These are phyloP conservation scores for Staurois parvus DNA, from an alignment of 2,797 vertebrate species.

Conservation along the genomic window DNA sequence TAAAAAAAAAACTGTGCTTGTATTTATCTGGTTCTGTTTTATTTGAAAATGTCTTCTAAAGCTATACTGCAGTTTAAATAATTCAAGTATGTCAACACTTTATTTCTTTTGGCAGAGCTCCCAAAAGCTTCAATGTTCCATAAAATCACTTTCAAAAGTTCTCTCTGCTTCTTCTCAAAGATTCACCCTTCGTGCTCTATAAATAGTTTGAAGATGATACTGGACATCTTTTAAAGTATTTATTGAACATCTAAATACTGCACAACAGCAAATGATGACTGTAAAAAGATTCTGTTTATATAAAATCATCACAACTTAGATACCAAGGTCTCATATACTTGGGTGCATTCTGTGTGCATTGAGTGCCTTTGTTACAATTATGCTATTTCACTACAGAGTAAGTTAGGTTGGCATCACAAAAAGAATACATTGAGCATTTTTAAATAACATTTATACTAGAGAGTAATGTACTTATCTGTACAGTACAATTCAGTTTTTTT, in stretches of 20 bases:
- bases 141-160: slow-evolving; percentile 51
- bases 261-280: not conserved
- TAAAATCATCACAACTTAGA: too few relatives aligned
- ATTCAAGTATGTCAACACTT: slow-evolving; percentile 57
- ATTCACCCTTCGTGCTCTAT: slow-evolving; percentile 16
- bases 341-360: too few relatives aligned
- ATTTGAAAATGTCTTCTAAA: slow-evolving; percentile 48
- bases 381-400: too few relatives aligned
- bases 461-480: too few relatives aligned
- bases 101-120: slow-evolving; percentile 48
- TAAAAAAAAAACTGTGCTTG: slow-evolving; percentile 26
- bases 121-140: slow-evolving; percentile 44
- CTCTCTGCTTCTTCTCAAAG: slow-evolving; percentile 16
- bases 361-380: too few relatives aligned
- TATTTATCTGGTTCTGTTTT: slow-evolving; percentile 36
- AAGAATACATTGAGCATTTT: too few relatives aligned
- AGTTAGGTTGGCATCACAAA: too few relatives aligned
- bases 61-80: slow-evolving; percentile 53
- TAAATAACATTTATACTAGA: too few relatives aligned
- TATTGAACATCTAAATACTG: not conserved
- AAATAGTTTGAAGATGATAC: slow-evolving; percentile 16
- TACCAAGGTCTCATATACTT: too few relatives aligned
- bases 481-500: too few relatives aligned
- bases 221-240: slow-evolving; percentile 33
- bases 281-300: too few relatives aligned